phyloP scores from a whole-genome alignment of 1,140 invertebrate species.

The Choristoneura fumiferana region DNA sequence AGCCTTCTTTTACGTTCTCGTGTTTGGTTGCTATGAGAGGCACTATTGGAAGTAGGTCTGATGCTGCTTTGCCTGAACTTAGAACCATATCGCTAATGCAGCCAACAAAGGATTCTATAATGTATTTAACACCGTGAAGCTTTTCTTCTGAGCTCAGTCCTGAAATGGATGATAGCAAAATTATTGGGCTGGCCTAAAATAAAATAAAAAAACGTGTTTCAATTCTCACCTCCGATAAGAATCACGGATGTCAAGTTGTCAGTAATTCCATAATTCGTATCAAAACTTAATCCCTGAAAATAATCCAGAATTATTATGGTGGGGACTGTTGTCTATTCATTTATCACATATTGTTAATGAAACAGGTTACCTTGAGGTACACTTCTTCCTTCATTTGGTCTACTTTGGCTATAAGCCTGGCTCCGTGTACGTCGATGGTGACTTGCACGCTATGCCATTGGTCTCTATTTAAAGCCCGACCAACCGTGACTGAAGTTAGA shows the following conservation, averaged over 20 bases:
- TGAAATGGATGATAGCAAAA: no score
- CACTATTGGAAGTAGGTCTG: slow-evolving; percentile 87
- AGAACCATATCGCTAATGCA: slow-evolving; percentile 92
- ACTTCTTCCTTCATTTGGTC: slow-evolving; percentile 89
- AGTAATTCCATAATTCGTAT: slow-evolving; percentile 90
- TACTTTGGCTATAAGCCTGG: slow-evolving; percentile 89
- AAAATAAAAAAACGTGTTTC: neutral
- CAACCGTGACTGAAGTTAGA: slow-evolving; percentile 91
- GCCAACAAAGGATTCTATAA: slow-evolving; percentile 94
- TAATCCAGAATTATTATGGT: neutral
- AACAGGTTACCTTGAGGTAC: slow-evolving; percentile 79
- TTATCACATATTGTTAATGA: neutral
- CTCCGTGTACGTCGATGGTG: slow-evolving; percentile 89
- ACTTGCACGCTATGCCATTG: slow-evolving; percentile 92
- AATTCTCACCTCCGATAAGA: slow-evolving; percentile 89
- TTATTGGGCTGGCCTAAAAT: no score
- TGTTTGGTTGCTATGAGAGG: slow-evolving; percentile 91
- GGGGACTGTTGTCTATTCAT: neutral
- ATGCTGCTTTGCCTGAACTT: slow-evolving; percentile 89
- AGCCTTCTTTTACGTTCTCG: slow-evolving; percentile 91
- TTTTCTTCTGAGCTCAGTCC: slow-evolving; percentile 91
- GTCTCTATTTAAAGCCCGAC: slow-evolving; percentile 92
- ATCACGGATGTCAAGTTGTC: slow-evolving; percentile 92
- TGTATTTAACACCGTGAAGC: slow-evolving; percentile 92
- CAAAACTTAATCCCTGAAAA: slow-evolving; percentile 84